Percentiles rank a stretch among this genome's conserved stretches.
phyloP scores from a whole-genome alignment of 2,797 vertebrate genomes.

The Psittacula echo region DNA sequence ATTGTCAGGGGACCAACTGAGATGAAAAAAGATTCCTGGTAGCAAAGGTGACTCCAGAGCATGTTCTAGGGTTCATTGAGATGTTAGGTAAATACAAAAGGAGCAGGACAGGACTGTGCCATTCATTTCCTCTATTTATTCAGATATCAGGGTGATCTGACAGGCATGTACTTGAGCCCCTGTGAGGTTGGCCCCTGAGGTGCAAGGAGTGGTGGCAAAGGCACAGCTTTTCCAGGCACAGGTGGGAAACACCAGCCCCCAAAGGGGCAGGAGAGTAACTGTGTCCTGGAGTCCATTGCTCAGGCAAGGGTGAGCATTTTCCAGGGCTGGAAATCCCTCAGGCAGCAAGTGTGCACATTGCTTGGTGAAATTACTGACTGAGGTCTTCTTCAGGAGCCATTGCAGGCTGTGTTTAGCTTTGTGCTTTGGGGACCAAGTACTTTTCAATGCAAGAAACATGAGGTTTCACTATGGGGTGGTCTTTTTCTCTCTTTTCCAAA shows the following conservation, averaged over 20 bases:
- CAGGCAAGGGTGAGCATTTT: not conserved
- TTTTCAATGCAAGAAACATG: not conserved
- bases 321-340: not conserved
- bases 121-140: not conserved
- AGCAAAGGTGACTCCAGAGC: not conserved
- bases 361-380: not conserved
- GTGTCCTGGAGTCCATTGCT: not conserved
- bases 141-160: not conserved
- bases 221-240: not conserved
- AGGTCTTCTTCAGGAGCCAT: not conserved
- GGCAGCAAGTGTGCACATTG: not conserved
- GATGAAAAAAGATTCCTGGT: not conserved
- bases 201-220: not conserved
- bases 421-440: not conserved
- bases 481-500: constrained; percentile 9
- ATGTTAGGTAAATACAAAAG: rapidly evolving
- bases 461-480: not conserved
- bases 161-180: not conserved
- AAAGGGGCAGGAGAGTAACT: not conserved
- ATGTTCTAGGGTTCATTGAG: not conserved
- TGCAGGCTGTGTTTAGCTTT: not conserved
- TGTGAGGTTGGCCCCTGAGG: not conserved
- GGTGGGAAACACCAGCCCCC: not conserved
- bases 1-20: not conserved
- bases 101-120: not conserved